Conservation (phyloP, 2,113 vertebrate species). For the Psilopogon haemacephalus region DNA sequence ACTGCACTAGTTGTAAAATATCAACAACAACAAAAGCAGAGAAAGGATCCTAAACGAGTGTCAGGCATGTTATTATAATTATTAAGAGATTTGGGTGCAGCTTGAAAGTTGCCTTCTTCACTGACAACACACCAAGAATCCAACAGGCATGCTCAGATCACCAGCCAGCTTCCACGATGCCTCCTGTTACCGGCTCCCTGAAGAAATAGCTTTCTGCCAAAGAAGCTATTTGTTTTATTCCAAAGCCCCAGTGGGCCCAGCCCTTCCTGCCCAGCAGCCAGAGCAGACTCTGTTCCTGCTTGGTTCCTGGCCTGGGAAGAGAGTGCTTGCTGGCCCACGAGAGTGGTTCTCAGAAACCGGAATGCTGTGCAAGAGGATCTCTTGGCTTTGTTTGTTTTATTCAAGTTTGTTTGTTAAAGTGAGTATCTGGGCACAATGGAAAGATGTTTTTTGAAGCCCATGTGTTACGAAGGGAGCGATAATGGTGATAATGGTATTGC, state of each 20-base stretch:
- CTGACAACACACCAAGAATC: not conserved
- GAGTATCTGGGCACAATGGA: not conserved
- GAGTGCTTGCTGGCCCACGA: not conserved
- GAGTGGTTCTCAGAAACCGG: not conserved
- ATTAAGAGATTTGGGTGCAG: not conserved
- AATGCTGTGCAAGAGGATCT: not conserved
- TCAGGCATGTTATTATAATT: accelerated
- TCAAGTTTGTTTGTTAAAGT: constrained; percentile 34
- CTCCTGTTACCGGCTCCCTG: not conserved
- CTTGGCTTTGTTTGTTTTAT: constrained; percentile 10
- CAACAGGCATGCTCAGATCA: not conserved
- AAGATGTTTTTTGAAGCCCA: not conserved
- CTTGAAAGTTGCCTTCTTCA: not conserved
- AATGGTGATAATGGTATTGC: not conserved
- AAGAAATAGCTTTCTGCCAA: constrained; percentile 7
- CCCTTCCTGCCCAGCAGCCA: constrained; percentile 37
- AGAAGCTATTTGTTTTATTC: constrained; percentile 37
- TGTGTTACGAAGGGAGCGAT: not conserved
- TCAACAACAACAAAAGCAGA: not conserved
- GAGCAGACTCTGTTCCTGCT: not conserved
- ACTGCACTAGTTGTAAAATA: not conserved
- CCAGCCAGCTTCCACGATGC: not conserved
- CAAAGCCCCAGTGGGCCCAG: not conserved
- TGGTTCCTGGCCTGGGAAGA: not conserved
- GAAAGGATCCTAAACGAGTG: not conserved